Base-by-base conservation (phyloP, 2,797 vertebrate species). In the Mionectes olivaceus region DNA sequence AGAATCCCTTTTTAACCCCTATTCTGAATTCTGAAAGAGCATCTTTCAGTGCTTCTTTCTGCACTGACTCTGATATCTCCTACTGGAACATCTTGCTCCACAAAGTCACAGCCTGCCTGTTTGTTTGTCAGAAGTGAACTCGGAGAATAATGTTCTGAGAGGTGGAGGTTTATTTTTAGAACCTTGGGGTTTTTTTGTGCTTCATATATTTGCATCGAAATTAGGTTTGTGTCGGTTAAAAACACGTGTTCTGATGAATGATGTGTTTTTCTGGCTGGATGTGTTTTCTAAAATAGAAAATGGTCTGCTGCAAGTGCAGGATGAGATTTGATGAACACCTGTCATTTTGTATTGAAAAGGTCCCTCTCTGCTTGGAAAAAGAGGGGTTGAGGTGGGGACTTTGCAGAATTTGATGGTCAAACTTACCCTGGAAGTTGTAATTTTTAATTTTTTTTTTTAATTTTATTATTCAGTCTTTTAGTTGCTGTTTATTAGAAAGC, bases 331-430 rank as follows among this genome's bases (percentile, higher is more conserved):
- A 59, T 46, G 50, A 82, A 53, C 13, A 32, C 13, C 2, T 68
- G 17, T n/a, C 27, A 24, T 13, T 63, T 57, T 56, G 27, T 46
- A 23, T 39, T 41, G 69, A 30, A 65, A 60, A 85, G 5, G 22
- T 61, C 11, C 19, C 7, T 53, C 7, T 65, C 35, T 15, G 9
- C 7, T 8, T 83, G 46, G 55, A 50, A 39, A 25, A 37, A 30
- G 32, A 16, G 25, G 16, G 1, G 4, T 2, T 28, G 52, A 13
- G 10, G 5, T 19, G 8, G 12, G 8, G 7, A 2, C 4, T 78
- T 56, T 11, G 27, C 2, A 24, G 28, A 37, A 52, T 63, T 69
- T 68, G 4, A 39, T 69, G 13, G 9, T 33, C n/a, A 78, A 25
- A 44, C 8, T n/a, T 22, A 33, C 30, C 27, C 5, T 89, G 33